Evolutionary conservation across 1,140 invertebrate genomes (phyloP).

Genomic region (Phthorimaea operculella): DNA sequence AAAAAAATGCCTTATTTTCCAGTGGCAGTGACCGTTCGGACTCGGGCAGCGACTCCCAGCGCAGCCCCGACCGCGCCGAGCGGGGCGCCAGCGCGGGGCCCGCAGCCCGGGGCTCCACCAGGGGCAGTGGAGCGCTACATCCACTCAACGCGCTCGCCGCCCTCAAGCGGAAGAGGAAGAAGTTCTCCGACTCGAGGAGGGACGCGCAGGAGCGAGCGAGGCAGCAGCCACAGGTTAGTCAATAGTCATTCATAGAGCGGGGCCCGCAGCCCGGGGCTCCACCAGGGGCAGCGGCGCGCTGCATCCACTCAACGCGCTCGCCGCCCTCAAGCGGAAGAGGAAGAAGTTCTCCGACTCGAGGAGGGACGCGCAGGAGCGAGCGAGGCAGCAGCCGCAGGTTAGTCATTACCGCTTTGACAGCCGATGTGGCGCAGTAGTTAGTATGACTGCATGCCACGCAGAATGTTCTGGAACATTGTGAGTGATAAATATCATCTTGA

Average conservation of each 20-base stretch:
- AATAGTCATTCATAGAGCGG: no score
- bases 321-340: constrained; percentile 78
- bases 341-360: constrained; percentile 83
- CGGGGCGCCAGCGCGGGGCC: constrained; percentile 46
- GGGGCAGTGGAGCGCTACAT: constrained; percentile 38
- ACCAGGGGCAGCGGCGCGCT: constrained; percentile 34
- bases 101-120: constrained; percentile 39
- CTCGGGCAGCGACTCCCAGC: constrained; percentile 54
- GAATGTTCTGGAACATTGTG: no score
- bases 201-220: constrained; percentile 52
- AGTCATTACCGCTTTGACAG: no score
- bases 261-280: constrained; percentile 42
- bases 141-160: constrained; percentile 73
- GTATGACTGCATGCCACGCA: no score
- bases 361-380: constrained; percentile 64
- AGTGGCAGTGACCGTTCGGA: constrained; percentile 56
- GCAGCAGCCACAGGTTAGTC: neutral
- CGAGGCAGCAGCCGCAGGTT: neutral
- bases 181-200: constrained; percentile 80
- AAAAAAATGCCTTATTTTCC: neutral
- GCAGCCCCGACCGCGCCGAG: constrained; percentile 49
- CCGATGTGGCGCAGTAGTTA: no score
- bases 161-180: constrained; percentile 80
- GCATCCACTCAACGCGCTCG: constrained; percentile 70
- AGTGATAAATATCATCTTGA: no score